Evolutionary conservation across 2,888 invertebrate genomes (phyloP), one percentile per base, ranked within the genome.

Genomic region (Zhuqinia jingwanae): DNA sequence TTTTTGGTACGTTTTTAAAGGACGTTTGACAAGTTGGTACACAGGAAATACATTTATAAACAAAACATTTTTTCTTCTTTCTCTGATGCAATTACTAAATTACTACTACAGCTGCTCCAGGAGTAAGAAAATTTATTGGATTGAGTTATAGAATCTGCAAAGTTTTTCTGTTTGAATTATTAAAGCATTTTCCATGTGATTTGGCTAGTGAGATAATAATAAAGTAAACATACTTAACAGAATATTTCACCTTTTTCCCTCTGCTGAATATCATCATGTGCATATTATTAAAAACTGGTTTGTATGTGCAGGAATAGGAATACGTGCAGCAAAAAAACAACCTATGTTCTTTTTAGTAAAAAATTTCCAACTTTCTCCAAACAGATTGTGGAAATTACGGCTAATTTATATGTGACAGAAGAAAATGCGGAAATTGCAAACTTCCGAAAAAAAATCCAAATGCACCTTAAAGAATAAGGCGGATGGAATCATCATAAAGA

Each of bases 401-500:
- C 68, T 68, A 68, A 68, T 68, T 73, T 50, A 73, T 73, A 50
- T 27, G 25, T 50, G 50, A 50, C 73, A 73, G 25, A 50, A n/a
- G 25, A 50, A 50, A 73, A 47, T 50, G 73, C 73, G 73, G 73
- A 73, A 73, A 73, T 47, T 50, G 50, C 50, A 73, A 73, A 73
- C 47, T 68, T 47, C 17, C 17, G 50, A 73, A 27, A 25, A 50
- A 73, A 50, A 25, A 20, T 42, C n/a, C 42, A 65, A 65, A 65
- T 68, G 15, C 73, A 88, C 88, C 77, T 88, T 85, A 8, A 88
- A 22, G 17, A 80, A 36, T 27, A 88, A 11, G 6, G 85, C 85
- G 13, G 60, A 80, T 1, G 88, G 82, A 36, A 88, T 88, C 58
- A 85, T 75, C 65, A 83, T 60, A 50, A 88, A 86, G 73, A 76